Evolutionary conservation across 1,140 invertebrate species (phyloP).

Genomic region (Lordiphosa clarofinis): DNA sequence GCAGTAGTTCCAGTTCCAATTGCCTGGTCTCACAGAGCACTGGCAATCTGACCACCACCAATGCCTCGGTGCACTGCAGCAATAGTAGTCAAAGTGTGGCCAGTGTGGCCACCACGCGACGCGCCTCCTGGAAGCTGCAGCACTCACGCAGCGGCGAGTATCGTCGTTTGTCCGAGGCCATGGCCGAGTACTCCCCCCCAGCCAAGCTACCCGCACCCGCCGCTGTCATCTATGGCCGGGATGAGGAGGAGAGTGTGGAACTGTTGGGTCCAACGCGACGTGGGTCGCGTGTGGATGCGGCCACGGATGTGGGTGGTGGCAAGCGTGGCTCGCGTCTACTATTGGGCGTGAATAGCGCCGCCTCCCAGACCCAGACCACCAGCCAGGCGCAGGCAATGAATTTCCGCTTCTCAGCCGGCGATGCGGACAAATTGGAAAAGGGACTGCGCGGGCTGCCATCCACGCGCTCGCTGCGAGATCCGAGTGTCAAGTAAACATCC

Average conservation of each 20-base stretch:
- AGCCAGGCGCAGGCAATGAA: constrained; percentile 52
- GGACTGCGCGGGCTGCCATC: constrained; percentile 68
- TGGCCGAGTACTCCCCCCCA: constrained; percentile 56
- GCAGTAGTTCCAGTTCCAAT: constrained; percentile 64
- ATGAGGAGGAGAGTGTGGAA: constrained; percentile 66
- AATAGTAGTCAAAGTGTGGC: constrained; percentile 41
- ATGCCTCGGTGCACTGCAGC: constrained; percentile 53
- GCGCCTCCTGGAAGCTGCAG: constrained; percentile 69
- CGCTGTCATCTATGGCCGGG: constrained; percentile 23
- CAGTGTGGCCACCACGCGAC: constrained; percentile 47
- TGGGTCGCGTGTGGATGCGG: too few species aligned
- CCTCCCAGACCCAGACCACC: constrained; percentile 22
- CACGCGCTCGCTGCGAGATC: constrained; percentile 68
- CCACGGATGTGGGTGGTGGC: constrained; percentile 3
- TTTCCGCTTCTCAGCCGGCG: constrained; percentile 77
- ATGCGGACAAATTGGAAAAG: constrained; percentile 79
- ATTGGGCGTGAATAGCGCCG: constrained; percentile 29
- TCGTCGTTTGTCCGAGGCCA: constrained; percentile 56
- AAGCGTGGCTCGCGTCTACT: constrained; percentile 34
- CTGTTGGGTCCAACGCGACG: constrained; percentile 50
- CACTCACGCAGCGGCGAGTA: constrained; percentile 65
- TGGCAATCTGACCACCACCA: constrained; percentile 54
- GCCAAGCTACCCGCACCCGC: constrained; percentile 40
- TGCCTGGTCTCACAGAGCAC: constrained; percentile 58
- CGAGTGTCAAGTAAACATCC: constrained; percentile 48